phyloP scores from a whole-genome alignment of 2,113 vertebrate species.

The Xiphias gladius region DNA sequence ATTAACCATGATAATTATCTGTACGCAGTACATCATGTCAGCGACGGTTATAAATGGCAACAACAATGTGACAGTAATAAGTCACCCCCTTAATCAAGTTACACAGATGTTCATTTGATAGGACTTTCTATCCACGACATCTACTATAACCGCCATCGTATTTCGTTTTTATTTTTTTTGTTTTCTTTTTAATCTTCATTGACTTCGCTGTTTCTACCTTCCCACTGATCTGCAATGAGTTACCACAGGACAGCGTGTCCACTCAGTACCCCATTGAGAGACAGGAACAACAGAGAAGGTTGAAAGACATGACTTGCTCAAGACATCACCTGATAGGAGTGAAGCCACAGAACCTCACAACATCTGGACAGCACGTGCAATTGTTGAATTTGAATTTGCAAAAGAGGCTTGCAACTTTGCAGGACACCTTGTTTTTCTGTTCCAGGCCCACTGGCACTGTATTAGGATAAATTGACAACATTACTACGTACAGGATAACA shows the following conservation, averaged over 20 bases:
- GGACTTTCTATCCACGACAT: constrained; percentile 22
- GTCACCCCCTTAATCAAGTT: constrained; percentile 24
- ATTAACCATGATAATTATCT: constrained; percentile 59
- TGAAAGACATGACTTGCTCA: constrained; percentile 8
- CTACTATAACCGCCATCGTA: not conserved
- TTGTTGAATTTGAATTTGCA: not conserved
- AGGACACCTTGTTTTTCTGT: not conserved
- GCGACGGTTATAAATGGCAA: constrained; percentile 41
- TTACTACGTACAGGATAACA: not conserved
- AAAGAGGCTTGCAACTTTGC: not conserved
- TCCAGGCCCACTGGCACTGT: not conserved
- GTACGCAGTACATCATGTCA: constrained; percentile 7
- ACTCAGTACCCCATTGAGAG: constrained; percentile 7
- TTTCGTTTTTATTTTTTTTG: not conserved
- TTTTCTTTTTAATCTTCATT: not conserved
- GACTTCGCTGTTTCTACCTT: not conserved
- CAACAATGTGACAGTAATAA: constrained; percentile 30
- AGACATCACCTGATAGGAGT: not conserved
- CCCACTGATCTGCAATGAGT: constrained; percentile 30
- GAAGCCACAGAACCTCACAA: not conserved
- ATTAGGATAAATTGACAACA: constrained; percentile 2
- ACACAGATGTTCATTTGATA: constrained; percentile 38
- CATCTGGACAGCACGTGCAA: constrained; percentile 8
- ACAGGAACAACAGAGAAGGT: constrained; percentile 22
- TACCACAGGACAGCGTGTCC: constrained; percentile 7